Evolutionary conservation across 2,113 vertebrate genomes (phyloP), one percentile per base, ranked within the genome.

Genomic region (Solea senegalensis): DNA sequence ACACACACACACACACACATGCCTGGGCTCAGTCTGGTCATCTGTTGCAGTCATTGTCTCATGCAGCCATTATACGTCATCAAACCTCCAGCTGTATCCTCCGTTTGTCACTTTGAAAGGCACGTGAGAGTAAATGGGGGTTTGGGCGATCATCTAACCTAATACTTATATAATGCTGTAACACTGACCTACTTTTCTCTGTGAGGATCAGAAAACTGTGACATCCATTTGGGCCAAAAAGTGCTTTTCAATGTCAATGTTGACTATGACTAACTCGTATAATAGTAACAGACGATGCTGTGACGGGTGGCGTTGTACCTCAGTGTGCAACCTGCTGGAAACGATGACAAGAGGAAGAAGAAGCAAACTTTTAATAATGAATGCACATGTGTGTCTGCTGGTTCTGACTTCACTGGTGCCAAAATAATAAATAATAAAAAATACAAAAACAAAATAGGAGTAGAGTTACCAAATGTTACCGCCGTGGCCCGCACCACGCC

Each of bases 171-270:
- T 82, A 76, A 87, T 28, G 75, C 48, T 49, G 76, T 70, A 82
- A 86, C 71, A 72, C 28, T 89, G 84, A 86, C 90, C 83, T 81
- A 88, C 74, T 90, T 90, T 69, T 44, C 15, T 61, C 28, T 28
- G 28, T 16, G 50, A 43, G 50, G 61, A 46, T 50, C 9, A 41
- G 39, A 43, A 62, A 72, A 80, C 26, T 58, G 74, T 79, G 65
- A 61, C 59, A 69, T 71, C 48, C 21, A 45, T 67, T 77, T 69
- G 9, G 3, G 34, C 34, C 34, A 34, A 34, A 34, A 34, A 34
- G 7, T 2, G 27, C n/a, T 39, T 75, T 69, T 57, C 52, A 53
- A 21, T 5, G 49, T 43, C n/a, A 72, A 59, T 41, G 27, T 26
- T 52, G 27, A 60, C 27, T 8, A 3, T 9, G 15, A 61, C 43